Conservation (phyloP, 1,140 invertebrate genomes). For the Caenorhabditis brenneri region DNA sequence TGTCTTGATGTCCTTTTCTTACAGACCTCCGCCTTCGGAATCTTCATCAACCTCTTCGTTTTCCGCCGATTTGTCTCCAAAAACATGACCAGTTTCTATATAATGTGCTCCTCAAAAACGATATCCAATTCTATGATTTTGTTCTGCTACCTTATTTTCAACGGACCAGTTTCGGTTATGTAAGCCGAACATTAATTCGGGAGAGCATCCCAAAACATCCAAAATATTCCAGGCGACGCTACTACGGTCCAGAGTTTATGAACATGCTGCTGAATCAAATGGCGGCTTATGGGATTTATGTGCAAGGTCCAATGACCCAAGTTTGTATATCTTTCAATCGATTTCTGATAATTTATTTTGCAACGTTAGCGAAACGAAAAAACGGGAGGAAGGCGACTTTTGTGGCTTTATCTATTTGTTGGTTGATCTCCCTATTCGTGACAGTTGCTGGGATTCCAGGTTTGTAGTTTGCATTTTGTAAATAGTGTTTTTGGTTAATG, state of each 20-base stretch:
- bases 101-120: slow-evolving; percentile 22
- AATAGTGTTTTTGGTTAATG: background rate
- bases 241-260: background rate
- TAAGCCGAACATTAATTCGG: background rate
- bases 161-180: background rate
- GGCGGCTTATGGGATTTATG: slow-evolving; percentile 12
- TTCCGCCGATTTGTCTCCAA: background rate
- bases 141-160: background rate
- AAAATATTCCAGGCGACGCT: background rate
- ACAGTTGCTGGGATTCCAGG: background rate
- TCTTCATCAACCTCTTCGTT: background rate
- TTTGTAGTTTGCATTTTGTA: background rate
- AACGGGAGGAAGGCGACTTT: background rate
- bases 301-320: slow-evolving; percentile 24
- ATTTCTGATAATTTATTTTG: slow-evolving; percentile 1
- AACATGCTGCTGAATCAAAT: slow-evolving; percentile 14
- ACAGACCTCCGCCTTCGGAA: background rate
- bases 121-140: slow-evolving; percentile 12
- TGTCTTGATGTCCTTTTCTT: no score
- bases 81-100: slow-evolving; percentile 17
- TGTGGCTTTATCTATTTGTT: background rate
- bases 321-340: slow-evolving; percentile 14
- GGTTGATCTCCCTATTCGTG: background rate
- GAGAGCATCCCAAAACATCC: no score
- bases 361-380: background rate